phyloP scores from a whole-genome alignment of 2,113 vertebrate genomes.

The Coregonus clupeaformis region DNA sequence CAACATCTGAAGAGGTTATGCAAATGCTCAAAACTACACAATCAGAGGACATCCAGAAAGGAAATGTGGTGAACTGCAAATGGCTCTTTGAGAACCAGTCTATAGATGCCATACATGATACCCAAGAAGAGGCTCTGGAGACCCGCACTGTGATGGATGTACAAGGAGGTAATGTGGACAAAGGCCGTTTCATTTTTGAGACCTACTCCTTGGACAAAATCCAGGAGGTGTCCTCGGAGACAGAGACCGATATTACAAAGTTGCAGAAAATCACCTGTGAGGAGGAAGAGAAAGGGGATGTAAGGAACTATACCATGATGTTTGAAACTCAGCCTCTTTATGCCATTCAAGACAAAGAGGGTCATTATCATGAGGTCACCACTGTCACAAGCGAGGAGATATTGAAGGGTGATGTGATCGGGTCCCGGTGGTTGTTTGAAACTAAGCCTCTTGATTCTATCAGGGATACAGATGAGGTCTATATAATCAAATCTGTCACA shows the following conservation, averaged over 20 bases:
- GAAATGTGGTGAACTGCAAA: constrained; percentile 81
- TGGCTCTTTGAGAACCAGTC: constrained; percentile 90
- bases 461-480: constrained; percentile 81
- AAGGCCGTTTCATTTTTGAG: constrained; percentile 87
- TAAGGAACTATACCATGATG: constrained; percentile 85
- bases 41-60: constrained; percentile 84
- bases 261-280: constrained; percentile 67
- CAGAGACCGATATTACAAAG: constrained; percentile 55
- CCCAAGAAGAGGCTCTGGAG: constrained; percentile 56
- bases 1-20: constrained; percentile 80
- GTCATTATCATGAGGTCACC: constrained; percentile 87
- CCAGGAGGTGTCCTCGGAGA: constrained; percentile 74
- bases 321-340: constrained; percentile 92
- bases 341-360: constrained; percentile 87
- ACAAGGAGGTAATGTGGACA: constrained; percentile 84
- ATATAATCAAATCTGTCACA: constrained; percentile 87
- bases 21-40: constrained; percentile 79
- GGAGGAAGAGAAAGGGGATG: constrained; percentile 81
- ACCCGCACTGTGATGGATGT: constrained; percentile 79
- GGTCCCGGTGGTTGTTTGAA: constrained; percentile 91
- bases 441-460: constrained; percentile 89
- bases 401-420: constrained; percentile 83
- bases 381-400: constrained; percentile 90
- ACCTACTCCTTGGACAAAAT: constrained; percentile 85
- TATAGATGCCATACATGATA: constrained; percentile 78